These are phyloP conservation scores for Amazona vittata DNA, from an alignment of 2,113 vertebrate species.

Conservation along the genomic window DNA sequence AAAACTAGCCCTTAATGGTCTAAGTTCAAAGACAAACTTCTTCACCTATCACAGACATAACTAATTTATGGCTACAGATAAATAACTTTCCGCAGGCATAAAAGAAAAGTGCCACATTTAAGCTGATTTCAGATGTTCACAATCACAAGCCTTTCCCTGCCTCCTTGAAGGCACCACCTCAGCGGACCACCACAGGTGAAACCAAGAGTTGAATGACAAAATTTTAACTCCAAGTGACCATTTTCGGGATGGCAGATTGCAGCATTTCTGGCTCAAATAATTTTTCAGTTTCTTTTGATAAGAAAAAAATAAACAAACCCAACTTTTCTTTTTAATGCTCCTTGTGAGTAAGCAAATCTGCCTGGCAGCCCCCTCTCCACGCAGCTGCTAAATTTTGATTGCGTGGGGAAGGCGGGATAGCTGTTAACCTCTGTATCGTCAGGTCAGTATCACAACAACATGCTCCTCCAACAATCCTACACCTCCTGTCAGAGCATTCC, in stretches of 20 bases:
- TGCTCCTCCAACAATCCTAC: slow-evolving; percentile 14
- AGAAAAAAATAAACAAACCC: neutral
- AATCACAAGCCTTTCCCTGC: neutral
- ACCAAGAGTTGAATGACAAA: neutral
- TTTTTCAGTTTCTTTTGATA: neutral
- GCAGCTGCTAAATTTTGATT: neutral
- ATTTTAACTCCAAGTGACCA: neutral
- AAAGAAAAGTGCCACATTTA: neutral
- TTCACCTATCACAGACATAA: neutral
- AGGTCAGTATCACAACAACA: slow-evolving; percentile 6
- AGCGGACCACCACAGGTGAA: neutral
- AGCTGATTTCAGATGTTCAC: neutral
- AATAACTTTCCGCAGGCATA: neutral
- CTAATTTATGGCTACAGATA: neutral
- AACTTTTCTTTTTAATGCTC: neutral
- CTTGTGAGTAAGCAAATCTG: neutral
- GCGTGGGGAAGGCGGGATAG: neutral
- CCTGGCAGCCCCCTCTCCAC: neutral
- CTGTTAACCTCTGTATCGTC: neutral
- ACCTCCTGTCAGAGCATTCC: slow-evolving; percentile 34
- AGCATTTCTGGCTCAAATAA: neutral
- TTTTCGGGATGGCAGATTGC: fast-evolving
- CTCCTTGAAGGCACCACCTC: neutral
- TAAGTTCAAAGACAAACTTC: neutral
- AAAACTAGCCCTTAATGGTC: neutral